These are phyloP conservation scores for Hylyphantes graminicola DNA, from an alignment of 1,140 invertebrate species.

Conservation along the genomic window DNA sequence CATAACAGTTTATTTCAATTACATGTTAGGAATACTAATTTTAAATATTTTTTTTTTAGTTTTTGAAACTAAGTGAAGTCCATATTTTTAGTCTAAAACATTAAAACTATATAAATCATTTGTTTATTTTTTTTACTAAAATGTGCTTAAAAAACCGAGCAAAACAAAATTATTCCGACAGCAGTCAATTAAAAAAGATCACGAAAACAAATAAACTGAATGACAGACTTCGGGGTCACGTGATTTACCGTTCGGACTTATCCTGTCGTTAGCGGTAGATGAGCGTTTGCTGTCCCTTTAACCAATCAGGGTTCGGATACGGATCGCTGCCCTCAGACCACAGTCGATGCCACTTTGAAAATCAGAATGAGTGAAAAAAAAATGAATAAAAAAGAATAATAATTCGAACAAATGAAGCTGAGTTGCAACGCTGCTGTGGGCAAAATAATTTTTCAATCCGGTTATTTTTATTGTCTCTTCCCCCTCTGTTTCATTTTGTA, in stretches of 20 bases:
- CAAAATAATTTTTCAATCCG: slow-evolving; percentile 52
- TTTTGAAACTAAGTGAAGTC: no score
- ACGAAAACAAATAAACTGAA: slow-evolving; percentile 30
- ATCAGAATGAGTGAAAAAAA: neutral
- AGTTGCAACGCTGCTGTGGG: slow-evolving; percentile 47
- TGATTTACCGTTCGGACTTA: slow-evolving; percentile 53
- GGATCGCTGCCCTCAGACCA: slow-evolving; percentile 40
- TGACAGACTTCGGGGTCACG: slow-evolving; percentile 40
- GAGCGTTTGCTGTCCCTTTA: slow-evolving; percentile 32
- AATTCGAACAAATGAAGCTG: neutral
- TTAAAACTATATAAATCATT: no score
- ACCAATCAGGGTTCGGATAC: slow-evolving; percentile 50
- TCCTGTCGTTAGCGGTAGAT: slow-evolving; percentile 49
- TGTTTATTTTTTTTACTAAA: neutral
- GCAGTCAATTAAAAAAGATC: neutral
- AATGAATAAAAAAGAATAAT: no score
- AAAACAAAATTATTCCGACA: slow-evolving; percentile 2
- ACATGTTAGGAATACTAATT: no score
- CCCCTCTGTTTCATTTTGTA: slow-evolving; percentile 14
- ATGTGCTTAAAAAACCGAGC: neutral
- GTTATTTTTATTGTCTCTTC: slow-evolving; percentile 19
- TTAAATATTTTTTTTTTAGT: no score
- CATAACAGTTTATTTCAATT: no score
- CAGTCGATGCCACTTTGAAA: slow-evolving; percentile 12
- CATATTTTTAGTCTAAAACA: no score